Percentiles rank a stretch among this genome's conserved stretches.
Conservation (phyloP, 2,888 invertebrate species). For the Phragmatobia fuliginosa region DNA sequence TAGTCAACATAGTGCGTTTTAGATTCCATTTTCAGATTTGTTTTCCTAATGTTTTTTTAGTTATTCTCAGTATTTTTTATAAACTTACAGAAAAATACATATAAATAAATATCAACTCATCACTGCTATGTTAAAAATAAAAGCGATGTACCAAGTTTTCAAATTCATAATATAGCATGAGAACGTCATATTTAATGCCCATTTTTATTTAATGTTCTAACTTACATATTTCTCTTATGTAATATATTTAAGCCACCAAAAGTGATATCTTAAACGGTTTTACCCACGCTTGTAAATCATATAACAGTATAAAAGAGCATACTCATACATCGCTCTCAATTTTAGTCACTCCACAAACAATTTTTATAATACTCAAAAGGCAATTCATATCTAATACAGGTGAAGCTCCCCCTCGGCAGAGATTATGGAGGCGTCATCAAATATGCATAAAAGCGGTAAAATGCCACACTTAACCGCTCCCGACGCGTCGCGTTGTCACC, state of each 20-base stretch:
- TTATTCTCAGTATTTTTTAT: too few species aligned
- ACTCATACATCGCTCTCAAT: neutral
- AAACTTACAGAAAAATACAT: too few species aligned
- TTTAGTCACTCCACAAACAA: constrained; percentile 12
- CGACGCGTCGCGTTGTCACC: constrained; percentile 75
- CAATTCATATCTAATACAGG: constrained; percentile 71
- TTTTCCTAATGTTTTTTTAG: too few species aligned
- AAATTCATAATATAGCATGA: neutral
- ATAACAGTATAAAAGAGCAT: neutral
- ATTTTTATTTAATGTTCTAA: neutral
- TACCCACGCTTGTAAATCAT: neutral
- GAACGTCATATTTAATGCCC: neutral
- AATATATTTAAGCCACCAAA: neutral
- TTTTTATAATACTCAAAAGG: constrained; percentile 49
- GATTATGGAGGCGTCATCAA: constrained; percentile 86
- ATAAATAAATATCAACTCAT: neutral
- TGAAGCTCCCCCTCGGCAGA: constrained; percentile 70
- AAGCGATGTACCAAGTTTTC: neutral
- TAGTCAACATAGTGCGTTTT: neutral
- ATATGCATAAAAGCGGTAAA: constrained; percentile 87
- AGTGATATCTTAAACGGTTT: neutral
- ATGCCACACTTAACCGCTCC: constrained; percentile 85
- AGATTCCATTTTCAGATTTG: neutral
- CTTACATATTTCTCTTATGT: neutral
- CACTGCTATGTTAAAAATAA: neutral